Percentiles rank a stretch among this genome's conserved stretches.
Conservation (phyloP, 2,888 invertebrate species). For the Lysandra coridon region DNA sequence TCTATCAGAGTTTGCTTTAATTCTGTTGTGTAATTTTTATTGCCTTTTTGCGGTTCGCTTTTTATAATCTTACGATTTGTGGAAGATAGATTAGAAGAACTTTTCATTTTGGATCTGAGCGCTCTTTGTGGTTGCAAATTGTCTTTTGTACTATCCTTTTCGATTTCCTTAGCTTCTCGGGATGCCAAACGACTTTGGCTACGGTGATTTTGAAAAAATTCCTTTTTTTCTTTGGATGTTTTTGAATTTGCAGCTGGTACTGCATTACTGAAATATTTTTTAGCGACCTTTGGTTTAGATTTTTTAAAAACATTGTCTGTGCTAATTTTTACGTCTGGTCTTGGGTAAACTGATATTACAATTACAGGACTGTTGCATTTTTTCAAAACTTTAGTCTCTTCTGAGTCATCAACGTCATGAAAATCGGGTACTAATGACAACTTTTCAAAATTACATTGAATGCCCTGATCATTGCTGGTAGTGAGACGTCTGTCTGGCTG, state of each 20-base stretch:
- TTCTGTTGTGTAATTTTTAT: slow-evolving; percentile 45
- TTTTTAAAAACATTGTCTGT: slow-evolving; percentile 36
- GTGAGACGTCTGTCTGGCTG: slow-evolving; percentile 37
- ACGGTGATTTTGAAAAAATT: not conserved
- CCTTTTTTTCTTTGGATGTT: slow-evolving; percentile 33
- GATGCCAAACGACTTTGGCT: not conserved
- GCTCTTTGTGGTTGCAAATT: not conserved
- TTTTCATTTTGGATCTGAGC: not conserved
- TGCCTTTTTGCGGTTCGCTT: not conserved
- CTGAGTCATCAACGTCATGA: slow-evolving; percentile 37
- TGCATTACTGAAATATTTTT: slow-evolving; percentile 33
- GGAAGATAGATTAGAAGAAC: not conserved
- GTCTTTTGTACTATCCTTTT: not conserved
- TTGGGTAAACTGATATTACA: slow-evolving; percentile 69
- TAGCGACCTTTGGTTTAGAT: slow-evolving; percentile 31
- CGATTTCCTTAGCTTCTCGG: not conserved
- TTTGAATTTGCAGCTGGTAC: slow-evolving; percentile 33
- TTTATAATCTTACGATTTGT: not conserved
- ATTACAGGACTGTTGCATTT: slow-evolving; percentile 58
- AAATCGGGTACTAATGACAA: slow-evolving; percentile 35
- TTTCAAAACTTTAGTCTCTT: slow-evolving; percentile 42
- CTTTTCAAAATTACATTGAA: slow-evolving; percentile 51
- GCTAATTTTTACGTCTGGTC: slow-evolving; percentile 45
- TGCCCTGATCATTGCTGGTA: slow-evolving; percentile 45
- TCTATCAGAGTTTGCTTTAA: slow-evolving; percentile 59